These are phyloP conservation scores for Leucophenga varia DNA, from an alignment of 1,140 invertebrate species.

Conservation along the genomic window DNA sequence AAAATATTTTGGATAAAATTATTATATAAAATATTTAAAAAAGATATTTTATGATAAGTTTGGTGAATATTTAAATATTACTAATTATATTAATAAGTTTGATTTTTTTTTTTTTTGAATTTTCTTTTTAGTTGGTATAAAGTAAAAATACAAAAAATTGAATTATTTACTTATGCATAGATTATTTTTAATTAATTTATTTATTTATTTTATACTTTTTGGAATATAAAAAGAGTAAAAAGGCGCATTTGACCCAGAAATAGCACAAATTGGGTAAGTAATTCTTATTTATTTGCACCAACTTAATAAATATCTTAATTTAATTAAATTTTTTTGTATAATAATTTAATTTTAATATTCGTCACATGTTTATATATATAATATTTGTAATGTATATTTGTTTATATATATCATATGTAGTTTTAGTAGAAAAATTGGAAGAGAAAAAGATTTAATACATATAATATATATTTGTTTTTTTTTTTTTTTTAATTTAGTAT, in stretches of 20 bases:
- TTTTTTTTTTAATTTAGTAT: conserved; percentile 6
- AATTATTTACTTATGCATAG: too few relatives aligned
- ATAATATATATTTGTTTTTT: conserved; percentile 15
- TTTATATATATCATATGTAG: conserved; percentile 22
- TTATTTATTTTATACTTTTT: conserved; percentile 14
- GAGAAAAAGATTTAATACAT: conserved; percentile 30
- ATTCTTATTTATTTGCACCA: conserved; percentile 17
- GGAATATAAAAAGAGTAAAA: conserved; percentile 45
- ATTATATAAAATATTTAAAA: too few relatives aligned
- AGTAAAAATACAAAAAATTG: too few relatives aligned
- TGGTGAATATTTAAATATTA: too few relatives aligned
- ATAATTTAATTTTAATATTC: conserved; percentile 6
- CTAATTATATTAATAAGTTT: too few relatives aligned
- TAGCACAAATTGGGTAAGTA: too few relatives aligned
- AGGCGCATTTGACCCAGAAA: conserved; percentile 13
- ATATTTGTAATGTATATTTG: conserved; percentile 16
- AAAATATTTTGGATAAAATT: too few relatives aligned
- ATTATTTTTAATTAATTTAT: too few relatives aligned
- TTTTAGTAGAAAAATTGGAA: conserved; percentile 34
- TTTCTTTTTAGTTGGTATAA: too few relatives aligned
- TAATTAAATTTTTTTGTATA: conserved; percentile 21
- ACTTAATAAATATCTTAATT: conserved; percentile 29
- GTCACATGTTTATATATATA: background rate
- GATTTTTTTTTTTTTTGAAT: too few relatives aligned
- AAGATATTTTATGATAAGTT: too few relatives aligned